Conservation (phyloP, 2,113 vertebrate species). For the Ptilonorhynchus violaceus region DNA sequence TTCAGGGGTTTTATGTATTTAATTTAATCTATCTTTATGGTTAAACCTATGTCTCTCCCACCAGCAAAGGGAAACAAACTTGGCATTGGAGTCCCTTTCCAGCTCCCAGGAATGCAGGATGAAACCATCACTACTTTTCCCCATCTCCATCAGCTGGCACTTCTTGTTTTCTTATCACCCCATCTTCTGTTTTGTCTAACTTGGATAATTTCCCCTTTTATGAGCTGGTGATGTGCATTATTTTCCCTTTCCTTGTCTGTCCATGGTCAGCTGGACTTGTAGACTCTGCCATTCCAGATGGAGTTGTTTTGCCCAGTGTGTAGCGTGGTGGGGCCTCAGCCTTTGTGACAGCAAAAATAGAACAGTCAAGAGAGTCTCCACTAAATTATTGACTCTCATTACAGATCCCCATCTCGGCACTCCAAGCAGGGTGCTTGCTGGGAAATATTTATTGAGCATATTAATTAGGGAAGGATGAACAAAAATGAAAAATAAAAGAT, state of each 20-base stretch:
- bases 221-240: not conserved
- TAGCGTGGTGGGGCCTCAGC: not conserved
- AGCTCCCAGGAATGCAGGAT: not conserved
- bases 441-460: not conserved
- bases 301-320: not conserved
- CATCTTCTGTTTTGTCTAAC: not conserved
- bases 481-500: not conserved
- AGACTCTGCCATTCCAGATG: not conserved
- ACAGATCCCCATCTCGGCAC: not conserved
- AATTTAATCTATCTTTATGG: not conserved
- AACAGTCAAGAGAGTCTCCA: not conserved
- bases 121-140: not conserved
- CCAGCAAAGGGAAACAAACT: not conserved
- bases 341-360: not conserved
- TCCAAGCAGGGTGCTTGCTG: not conserved
- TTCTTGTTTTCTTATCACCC: not conserved
- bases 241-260: not conserved
- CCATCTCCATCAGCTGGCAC: not conserved
- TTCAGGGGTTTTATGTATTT: not conserved
- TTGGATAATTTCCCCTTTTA: not conserved
- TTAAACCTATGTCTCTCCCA: not conserved
- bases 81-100: rapidly evolving
- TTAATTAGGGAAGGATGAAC: not conserved
- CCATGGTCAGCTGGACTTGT: not conserved
- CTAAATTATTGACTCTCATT: conserved; percentile 10